Conservation (phyloP, 2,113 vertebrate genomes). For the Ptyas mucosa region DNA sequence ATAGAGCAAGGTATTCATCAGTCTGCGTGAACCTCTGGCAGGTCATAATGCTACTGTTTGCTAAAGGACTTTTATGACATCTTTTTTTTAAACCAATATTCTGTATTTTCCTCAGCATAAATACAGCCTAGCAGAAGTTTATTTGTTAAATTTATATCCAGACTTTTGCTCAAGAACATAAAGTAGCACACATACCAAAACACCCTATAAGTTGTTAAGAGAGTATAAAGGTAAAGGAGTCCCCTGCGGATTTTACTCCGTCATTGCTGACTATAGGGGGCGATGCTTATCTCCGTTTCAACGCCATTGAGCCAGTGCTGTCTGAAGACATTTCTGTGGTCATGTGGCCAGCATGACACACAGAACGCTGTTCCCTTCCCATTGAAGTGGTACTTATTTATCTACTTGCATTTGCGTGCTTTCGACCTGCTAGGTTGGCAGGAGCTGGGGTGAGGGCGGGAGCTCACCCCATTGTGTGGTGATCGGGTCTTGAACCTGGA, state of each 20-base stretch:
- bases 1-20: neutral
- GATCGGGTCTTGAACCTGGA: neutral
- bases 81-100: neutral
- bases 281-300: neutral
- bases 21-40: neutral
- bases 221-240: neutral
- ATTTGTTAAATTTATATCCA: neutral
- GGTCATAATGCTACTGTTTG: neutral
- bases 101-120: neutral
- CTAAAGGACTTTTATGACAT: neutral
- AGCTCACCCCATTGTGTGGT: neutral
- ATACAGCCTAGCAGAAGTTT: neutral
- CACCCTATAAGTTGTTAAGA: neutral
- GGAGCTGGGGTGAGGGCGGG: neutral
- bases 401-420: neutral
- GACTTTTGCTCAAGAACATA: neutral
- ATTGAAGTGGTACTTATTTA: neutral
- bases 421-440: neutral
- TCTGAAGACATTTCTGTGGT: neutral
- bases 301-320: neutral
- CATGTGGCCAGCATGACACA: neutral
- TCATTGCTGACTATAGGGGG: neutral
- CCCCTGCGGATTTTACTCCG: neutral
- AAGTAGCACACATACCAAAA: neutral
- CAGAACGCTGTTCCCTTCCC: neutral